Evolutionary conservation across 2,113 vertebrate genomes (phyloP), one percentile per base, ranked within the genome.

Genomic region (Coracopsis vasa): DNA sequence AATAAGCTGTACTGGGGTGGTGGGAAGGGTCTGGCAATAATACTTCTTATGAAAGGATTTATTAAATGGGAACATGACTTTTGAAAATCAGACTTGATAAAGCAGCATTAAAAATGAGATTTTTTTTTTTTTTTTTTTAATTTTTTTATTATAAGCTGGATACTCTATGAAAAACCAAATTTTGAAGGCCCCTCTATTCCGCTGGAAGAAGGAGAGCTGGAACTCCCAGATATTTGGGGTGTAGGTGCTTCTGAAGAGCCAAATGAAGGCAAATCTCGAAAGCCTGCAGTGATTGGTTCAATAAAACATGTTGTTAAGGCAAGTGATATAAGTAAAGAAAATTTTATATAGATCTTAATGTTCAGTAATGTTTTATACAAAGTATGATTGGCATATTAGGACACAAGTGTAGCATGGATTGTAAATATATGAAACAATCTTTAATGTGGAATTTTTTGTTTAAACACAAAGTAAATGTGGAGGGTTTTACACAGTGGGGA

Each of bases 131-230:
- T 19, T 95, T 51, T 10, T 47, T 90, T 93, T 94, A 7, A 16
- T 58, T 91, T n/a, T n/a, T n/a, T n/a, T 94, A 29, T 97, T 90
- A 92, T 72, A 97, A 99, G 99, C 96, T 99, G 99, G 99, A 98
- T 99, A 94, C 97, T 99, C 28, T 99, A 99, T 97, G 99, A 99
- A 83, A 99, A 99, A 87, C 99, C 99, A 50, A 98, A 99, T 96
- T 99, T 99, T 97, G 98, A 99, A 98, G 99, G 99, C 1, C 98
- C 98, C 10, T 97, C 98, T 67, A 95, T 99, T 51, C 98, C 99
- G 5, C 85, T 99, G 37, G 99, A 99, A 94, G 99, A 99, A 97
- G 99, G 99, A 91, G 98, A 98, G 39, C 70, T 98, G 75, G 99
- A 99, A 53, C 94, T 99, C 7, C 86, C 97, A 89, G 98, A 99